Conservation (phyloP, 37 sponge, comb jelly and placozoan species). For the Beroe forskalii region DNA sequence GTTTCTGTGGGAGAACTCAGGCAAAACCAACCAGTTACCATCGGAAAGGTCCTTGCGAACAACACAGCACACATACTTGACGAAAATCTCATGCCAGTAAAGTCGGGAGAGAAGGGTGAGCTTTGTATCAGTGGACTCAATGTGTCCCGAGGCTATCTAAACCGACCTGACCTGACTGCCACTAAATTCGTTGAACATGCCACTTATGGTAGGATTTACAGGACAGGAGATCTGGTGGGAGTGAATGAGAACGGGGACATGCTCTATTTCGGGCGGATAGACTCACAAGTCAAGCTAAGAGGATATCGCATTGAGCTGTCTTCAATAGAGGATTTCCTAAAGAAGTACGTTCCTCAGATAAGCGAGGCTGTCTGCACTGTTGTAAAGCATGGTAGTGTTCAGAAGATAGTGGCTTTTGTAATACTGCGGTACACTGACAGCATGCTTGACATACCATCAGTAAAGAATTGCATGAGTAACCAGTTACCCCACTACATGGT, state of each 20-base stretch:
- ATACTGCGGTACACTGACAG: neutral
- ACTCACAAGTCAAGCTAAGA: neutral
- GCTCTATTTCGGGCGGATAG: neutral
- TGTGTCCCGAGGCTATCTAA: neutral
- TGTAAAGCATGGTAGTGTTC: neutral
- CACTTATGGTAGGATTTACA: neutral
- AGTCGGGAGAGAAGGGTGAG: neutral
- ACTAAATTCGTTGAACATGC: neutral
- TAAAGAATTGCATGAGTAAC: neutral
- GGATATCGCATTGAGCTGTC: neutral
- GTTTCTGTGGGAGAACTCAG: neutral
- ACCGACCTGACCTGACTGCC: neutral
- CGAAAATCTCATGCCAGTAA: neutral
- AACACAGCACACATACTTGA: neutral
- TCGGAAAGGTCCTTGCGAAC: neutral
- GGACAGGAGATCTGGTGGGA: neutral
- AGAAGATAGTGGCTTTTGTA: neutral
- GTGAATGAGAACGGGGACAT: neutral
- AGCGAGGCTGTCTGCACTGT: neutral
- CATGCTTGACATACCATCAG: neutral
- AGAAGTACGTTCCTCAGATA: neutral
- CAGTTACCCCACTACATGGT: neutral
- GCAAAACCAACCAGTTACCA: neutral
- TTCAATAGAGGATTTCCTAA: neutral
- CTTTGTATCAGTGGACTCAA: neutral